Percentiles rank a stretch among this genome's conserved stretches.
Conservation (phyloP, 2,888 invertebrate species). For the Melanchra persicariae region DNA sequence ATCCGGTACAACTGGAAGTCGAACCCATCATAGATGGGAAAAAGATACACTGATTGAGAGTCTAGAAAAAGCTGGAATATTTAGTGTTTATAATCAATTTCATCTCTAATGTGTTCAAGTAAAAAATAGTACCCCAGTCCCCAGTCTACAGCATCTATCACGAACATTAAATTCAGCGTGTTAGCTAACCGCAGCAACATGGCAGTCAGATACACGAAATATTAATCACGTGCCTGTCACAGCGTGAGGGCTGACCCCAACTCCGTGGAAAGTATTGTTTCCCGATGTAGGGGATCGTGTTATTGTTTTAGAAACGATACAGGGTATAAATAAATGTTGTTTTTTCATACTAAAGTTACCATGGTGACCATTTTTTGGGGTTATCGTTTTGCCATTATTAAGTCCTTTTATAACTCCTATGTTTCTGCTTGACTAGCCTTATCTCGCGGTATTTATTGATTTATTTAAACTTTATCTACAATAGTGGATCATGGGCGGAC, state of each 20-base stretch:
- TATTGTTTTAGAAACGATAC: conserved; percentile 14
- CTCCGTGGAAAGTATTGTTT: conserved; percentile 11
- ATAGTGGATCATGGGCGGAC: too few species aligned
- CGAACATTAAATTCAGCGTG: conserved; percentile 12
- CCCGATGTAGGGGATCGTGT: neutral
- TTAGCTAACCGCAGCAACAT: neutral
- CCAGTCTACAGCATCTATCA: neutral
- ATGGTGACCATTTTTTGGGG: neutral
- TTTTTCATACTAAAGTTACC: neutral
- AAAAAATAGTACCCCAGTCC: conserved; percentile 15
- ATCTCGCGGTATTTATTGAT: too few species aligned
- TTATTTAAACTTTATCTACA: too few species aligned
- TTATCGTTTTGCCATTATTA: neutral
- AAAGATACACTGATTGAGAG: too few species aligned
- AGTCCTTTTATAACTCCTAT: neutral
- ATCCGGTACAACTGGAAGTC: too few species aligned
- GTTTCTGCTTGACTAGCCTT: too few species aligned
- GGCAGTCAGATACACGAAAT: conserved; percentile 32
- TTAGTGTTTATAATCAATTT: too few species aligned
- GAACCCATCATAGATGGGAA: too few species aligned
- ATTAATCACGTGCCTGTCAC: conserved; percentile 51
- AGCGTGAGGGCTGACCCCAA: conserved; percentile 15
- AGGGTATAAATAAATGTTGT: neutral
- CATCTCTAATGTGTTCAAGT: neutral
- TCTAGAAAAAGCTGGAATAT: too few species aligned